Conservation (phyloP, 1,140 invertebrate species). For the Micrasema longulum region DNA sequence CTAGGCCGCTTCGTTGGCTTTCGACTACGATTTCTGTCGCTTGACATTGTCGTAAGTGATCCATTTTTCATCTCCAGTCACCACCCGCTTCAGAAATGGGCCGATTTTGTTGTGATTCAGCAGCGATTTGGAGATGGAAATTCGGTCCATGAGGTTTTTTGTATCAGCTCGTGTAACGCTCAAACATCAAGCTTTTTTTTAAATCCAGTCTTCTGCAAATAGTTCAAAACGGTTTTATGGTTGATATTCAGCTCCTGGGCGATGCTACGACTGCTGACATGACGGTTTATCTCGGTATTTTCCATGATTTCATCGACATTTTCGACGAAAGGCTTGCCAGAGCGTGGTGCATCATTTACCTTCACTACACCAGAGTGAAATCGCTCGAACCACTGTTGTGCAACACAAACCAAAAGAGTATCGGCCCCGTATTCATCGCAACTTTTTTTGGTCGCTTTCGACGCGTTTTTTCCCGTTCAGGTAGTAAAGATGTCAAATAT, state of each 20-base stretch:
- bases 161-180: too few species aligned
- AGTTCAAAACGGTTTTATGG: conserved; percentile 13
- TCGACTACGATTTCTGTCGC: too few species aligned
- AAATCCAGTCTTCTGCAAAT: too few species aligned
- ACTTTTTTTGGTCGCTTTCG: conserved; percentile 15
- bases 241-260: conserved; percentile 17
- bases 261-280: conserved; percentile 14
- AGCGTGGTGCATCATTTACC: conserved; percentile 22
- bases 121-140: too few species aligned
- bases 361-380: conserved; percentile 3
- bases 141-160: conserved; percentile 13
- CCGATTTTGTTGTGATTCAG: too few species aligned
- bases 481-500: too few species aligned
- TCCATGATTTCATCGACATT: conserved; percentile 19
- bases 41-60: too few species aligned
- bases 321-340: too few species aligned
- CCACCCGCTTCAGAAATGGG: too few species aligned
- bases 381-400: conserved; percentile 15
- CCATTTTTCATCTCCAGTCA: too few species aligned
- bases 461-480: too few species aligned
- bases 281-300: conserved; percentile 10
- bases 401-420: conserved; percentile 19
- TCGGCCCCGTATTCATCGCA: conserved; percentile 5
- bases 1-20: not conserved
- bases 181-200: too few species aligned